These are phyloP conservation scores for Silurus meridionalis DNA, from an alignment of 2,113 vertebrate genomes.

Conservation along the genomic window DNA sequence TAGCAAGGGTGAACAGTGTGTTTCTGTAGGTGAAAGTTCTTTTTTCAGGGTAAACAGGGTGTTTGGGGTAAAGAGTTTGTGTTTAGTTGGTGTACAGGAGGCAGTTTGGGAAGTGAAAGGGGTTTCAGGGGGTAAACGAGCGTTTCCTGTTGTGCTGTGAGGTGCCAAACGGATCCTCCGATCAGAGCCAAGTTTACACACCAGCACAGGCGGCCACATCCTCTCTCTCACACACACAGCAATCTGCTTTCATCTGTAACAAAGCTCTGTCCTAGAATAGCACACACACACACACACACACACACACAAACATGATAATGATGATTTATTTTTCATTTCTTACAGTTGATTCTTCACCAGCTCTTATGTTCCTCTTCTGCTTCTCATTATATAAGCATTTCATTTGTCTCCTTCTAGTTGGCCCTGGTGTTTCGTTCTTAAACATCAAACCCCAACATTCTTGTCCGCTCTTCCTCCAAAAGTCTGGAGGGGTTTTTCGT, in stretches of 20 bases:
- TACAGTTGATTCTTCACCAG: background rate
- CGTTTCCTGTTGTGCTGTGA: slow-evolving; percentile 75
- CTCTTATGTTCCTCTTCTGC: background rate
- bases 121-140: slow-evolving; percentile 62
- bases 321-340: background rate
- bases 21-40: slow-evolving; percentile 11
- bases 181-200: slow-evolving; percentile 77
- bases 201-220: slow-evolving; percentile 70
- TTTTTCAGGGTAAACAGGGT: slow-evolving; percentile 7
- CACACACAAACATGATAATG: background rate
- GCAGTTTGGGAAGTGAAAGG: slow-evolving; percentile 62
- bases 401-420: background rate
- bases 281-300: slow-evolving; percentile 19
- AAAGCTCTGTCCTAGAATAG: slow-evolving; percentile 53
- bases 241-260: slow-evolving; percentile 61
- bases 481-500: background rate
- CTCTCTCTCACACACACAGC: slow-evolving; percentile 57
- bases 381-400: background rate
- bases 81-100: slow-evolving; percentile 43
- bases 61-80: slow-evolving; percentile 19
- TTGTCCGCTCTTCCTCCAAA: slow-evolving; percentile 1
- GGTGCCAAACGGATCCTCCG: slow-evolving; percentile 77
- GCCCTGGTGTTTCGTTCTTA: background rate
- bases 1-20: background rate
- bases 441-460: slow-evolving; percentile 13